Conservation (phyloP, 2,113 vertebrate genomes). For the Varanus komodoensis region DNA sequence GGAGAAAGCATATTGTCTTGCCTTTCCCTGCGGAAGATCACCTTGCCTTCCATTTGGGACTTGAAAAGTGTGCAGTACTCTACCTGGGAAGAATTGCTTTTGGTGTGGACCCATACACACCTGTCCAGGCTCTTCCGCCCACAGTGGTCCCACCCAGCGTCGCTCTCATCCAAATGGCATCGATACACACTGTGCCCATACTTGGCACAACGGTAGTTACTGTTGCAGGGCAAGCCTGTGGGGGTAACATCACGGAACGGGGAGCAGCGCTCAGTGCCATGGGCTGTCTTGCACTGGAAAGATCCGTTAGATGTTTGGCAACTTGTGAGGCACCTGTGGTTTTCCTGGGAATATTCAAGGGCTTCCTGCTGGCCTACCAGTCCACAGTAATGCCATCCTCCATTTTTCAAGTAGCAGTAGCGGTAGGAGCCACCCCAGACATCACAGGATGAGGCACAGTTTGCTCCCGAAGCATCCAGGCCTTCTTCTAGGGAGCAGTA, state of each 20-base stretch:
- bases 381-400: slow-evolving; percentile 22
- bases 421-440: not conserved
- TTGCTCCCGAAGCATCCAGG: not conserved
- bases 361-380: not conserved
- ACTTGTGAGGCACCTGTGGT: not conserved
- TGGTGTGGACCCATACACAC: not conserved
- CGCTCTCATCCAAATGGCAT: not conserved
- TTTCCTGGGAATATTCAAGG: slow-evolving; percentile 5
- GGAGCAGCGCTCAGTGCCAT: slow-evolving; percentile 16
- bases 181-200: slow-evolving; percentile 2
- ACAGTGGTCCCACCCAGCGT: slow-evolving; percentile 16
- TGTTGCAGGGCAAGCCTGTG: slow-evolving; percentile 27
- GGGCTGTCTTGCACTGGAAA: slow-evolving; percentile 10
- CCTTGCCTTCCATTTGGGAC: not conserved
- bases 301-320: not conserved
- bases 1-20: not conserved
- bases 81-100: not conserved
- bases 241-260: slow-evolving; percentile 32
- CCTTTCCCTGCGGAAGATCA: slow-evolving; percentile 25
- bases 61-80: slow-evolving; percentile 12
- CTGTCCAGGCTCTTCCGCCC: not conserved
- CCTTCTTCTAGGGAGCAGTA: slow-evolving; percentile 38
- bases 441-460: not conserved
- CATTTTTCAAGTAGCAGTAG: slow-evolving; percentile 8
- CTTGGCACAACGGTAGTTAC: slow-evolving; percentile 27